Evolutionary conservation across 1,140 invertebrate species (phyloP).

Genomic region (Drosophila sulfurigaster): DNA sequence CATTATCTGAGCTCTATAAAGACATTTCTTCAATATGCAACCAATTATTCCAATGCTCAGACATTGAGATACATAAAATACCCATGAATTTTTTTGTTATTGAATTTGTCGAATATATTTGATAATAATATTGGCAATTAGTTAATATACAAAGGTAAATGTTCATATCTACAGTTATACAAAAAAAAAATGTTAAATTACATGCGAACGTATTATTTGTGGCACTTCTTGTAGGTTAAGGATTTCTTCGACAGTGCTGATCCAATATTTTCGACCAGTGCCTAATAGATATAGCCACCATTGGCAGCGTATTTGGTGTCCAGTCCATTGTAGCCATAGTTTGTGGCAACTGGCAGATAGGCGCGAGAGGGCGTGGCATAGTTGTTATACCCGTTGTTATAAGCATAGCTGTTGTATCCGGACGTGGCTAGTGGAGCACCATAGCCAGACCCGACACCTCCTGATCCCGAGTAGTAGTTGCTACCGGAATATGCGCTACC

Average conservation of each 20-base stretch:
- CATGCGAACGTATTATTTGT: background rate
- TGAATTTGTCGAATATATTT: background rate
- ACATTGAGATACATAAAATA: too few species aligned
- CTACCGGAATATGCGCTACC: constrained; percentile 36
- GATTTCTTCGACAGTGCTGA: background rate
- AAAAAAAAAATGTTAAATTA: constrained; percentile 16
- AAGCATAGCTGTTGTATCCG: constrained; percentile 56
- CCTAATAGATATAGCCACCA: constrained; percentile 77
- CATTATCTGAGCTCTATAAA: too few species aligned
- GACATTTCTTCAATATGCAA: too few species aligned
- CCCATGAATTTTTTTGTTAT: too few species aligned
- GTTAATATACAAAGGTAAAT: background rate
- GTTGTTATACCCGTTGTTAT: constrained; percentile 45
- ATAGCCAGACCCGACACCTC: constrained; percentile 35
- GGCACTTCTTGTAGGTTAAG: background rate
- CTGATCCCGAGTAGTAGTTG: constrained; percentile 42
- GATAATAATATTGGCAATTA: background rate
- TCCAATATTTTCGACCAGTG: background rate
- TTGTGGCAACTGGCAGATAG: constrained; percentile 55
- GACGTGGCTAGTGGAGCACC: constrained; percentile 3
- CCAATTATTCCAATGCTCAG: too few species aligned
- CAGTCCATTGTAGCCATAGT: constrained; percentile 56
- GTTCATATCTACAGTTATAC: constrained; percentile 7
- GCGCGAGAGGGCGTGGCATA: constrained; percentile 59
- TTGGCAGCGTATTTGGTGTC: constrained; percentile 76